Evolutionary conservation across 2,113 vertebrate species (phyloP), one percentile per base, ranked within the genome.

Genomic region (Pterocles orientalis): DNA sequence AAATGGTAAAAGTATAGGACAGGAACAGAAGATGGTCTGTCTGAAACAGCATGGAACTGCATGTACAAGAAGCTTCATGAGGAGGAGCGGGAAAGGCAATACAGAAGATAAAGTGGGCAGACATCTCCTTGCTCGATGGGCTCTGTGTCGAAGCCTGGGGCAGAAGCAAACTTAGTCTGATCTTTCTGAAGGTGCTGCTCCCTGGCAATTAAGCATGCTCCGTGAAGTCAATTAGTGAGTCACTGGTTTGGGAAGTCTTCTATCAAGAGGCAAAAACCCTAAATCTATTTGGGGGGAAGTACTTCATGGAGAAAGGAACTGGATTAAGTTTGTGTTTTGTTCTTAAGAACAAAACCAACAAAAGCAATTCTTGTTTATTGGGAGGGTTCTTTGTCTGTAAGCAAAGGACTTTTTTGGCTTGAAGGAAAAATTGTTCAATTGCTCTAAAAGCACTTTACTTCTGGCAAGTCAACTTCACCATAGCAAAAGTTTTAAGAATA

Each of bases 81-180:
- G 36, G 21, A 73, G 36, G 31, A 48, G 26, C 33, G 48, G 68
- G n/a, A 61, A 88, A 36, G 36, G 45, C 29, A 21, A 3, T 18
- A n/a, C 36, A 70, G 90, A 58, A 29, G 14, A 60, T 78, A 4
- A 34, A 14, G 26, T 28, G 66, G 28, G 23, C 34, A 45, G 6
- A 9, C 5, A 10, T n/a, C 14, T 61, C 13, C 0, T 51, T 57
- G 33, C 29, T 65, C 2, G 0, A 1, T 53, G n/a, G 41, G 18
- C 36, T 75, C 56, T 24, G 1, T 16, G 8, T 17, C 53, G 70
- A 80, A 90, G 29, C 23, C 45, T 43, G 16, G 47, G 36, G 16
- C 50, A 82, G 50, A n/a, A 68, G 18, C 60, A 45, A 10, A 9
- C 18, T 36, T 26, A 4, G 19, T 18, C 48, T 64, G 48, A 31